Base-by-base conservation (phyloP, 1,140 invertebrate genomes). In the Asobara japonica region DNA sequence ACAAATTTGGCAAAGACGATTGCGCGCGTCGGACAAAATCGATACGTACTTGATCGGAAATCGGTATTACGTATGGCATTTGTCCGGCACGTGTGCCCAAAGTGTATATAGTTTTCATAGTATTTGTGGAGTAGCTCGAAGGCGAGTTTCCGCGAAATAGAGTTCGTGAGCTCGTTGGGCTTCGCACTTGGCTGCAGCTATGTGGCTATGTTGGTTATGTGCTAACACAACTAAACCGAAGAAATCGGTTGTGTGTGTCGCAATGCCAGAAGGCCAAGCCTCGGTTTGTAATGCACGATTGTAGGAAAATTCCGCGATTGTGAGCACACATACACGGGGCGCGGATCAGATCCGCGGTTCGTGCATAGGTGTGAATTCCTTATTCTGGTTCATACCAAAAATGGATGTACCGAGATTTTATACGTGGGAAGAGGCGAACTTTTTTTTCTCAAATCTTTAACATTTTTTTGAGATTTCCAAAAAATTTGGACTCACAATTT, bases 71-170 rank as follows among this genome's bases (percentile, higher is more conserved):
- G 22, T 62, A 29, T 30, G 60, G 30, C n/a, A 16, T 29, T 69
- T 45, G 48, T 33, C 11, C 45, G 72, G 69, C 75, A 79, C 75
- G 77, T 82, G 79, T 77, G 71, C 60, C 68, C 31, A 13, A 62
- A 69, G 75, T 68, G 45, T 67, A 62, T n/a, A n/a, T 74, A 74
- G 77, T 77, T 75, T 83, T 83, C 78, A 77, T 79, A 79, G 82
- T 84, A 83, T 84, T 83, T 74, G 79, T 74, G 76, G 80, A 85
- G 80, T 83, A 81, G 79, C 78, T 75, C 81, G 82, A 83, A 84
- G 80, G 78, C 77, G 71, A 80, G 75, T 78, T 85, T 85, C 84
- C 83, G 81, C 81, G 82, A 84, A 76, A 84, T 56, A 27, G 75
- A 72, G 38, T 71, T 62, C 60, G 66, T 64, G 66, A 48, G 70